Base-by-base conservation (phyloP, 2,113 vertebrate species). In the Corydoras sp. region DNA sequence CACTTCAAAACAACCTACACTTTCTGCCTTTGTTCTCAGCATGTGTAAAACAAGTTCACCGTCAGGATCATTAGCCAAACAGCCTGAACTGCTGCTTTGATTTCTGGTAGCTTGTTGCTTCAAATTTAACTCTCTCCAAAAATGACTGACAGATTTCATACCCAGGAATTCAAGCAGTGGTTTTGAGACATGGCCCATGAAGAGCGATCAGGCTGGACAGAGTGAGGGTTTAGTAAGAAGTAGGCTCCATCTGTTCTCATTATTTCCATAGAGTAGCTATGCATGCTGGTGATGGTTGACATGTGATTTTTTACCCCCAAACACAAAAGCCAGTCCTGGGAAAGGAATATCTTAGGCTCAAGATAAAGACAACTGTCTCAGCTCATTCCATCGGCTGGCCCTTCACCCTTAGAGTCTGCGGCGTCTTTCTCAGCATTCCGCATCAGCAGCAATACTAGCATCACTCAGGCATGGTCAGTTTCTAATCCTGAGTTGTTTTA, bases 401-500 rank as follows among this genome's bases (percentile, higher is more conserved):
- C 84, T 79, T 85, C 87, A 83, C 84, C 87, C 88, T 89, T 84
- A 76, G 82, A 85, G 87, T 89, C 82, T 86, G 77, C 80, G 76
- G 85, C 85, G 77, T 90, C 89, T 90, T 91, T 91, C 88, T 90
- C 90, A 90, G 87, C 88, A 85, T 90, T 90, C 84, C 87, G 87
- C 88, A 88, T 90, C 90, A 92, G 88, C 89, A 88, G 87, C 86
- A 86, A 90, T 91, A 86, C 83, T 71, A 68, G 88, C 79, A 80
- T 80, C 87, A 71, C 78, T 90, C 86, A 91, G 86, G 87, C 88
- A 81, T 88, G 76, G 80, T 64, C 81, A 81, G 82, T 72, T 82
- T 79, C 83, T 92, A 92, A 92, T 92, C 90, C 90, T 24, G 18
- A 87, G 88, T 92, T 92, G 89, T 91, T 92, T 91, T 87, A 92